A percentile compares a stretch with the other conserved stretches of the same genome.
Evolutionary conservation across 2,888 invertebrate species (phyloP).

Genomic region (Anticlea derivata): DNA sequence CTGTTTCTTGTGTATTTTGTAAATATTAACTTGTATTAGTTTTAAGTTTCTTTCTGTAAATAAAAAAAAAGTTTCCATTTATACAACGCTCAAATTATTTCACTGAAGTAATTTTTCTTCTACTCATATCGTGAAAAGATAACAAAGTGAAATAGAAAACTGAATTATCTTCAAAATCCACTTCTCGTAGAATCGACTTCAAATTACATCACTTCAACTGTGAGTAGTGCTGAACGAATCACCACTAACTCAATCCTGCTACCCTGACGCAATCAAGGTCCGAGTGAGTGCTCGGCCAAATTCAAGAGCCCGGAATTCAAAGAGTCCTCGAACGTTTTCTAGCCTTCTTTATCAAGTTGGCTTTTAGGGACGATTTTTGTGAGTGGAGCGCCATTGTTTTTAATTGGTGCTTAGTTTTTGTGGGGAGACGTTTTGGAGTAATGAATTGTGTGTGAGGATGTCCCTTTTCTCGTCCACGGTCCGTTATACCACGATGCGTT

Average conservation of each 20-base stretch:
- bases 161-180: constrained; percentile 28
- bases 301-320: constrained; percentile 52
- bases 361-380: constrained; percentile 51
- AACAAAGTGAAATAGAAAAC: constrained; percentile 18
- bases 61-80: too few species aligned
- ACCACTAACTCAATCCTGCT: constrained; percentile 63
- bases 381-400: constrained; percentile 55
- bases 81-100: too few species aligned
- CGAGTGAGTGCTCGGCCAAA: constrained; percentile 58
- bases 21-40: too few species aligned
- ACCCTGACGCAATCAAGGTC: constrained; percentile 67
- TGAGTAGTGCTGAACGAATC: constrained; percentile 40
- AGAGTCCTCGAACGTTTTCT: constrained; percentile 49
- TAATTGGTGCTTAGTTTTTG: constrained; percentile 67
- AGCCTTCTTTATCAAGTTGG: constrained; percentile 47
- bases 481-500: background rate
- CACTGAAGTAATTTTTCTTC: too few species aligned
- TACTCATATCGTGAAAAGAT: background rate
- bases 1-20: too few species aligned
- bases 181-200: constrained; percentile 36
- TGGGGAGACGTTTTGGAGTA: constrained; percentile 48
- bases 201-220: constrained; percentile 36
- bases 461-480: background rate
- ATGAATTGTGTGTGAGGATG: constrained; percentile 48
- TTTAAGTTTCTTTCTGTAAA: too few species aligned